These are phyloP conservation scores for Rhinoptilus africanus DNA, from an alignment of 2,113 vertebrate genomes.

Conservation along the genomic window DNA sequence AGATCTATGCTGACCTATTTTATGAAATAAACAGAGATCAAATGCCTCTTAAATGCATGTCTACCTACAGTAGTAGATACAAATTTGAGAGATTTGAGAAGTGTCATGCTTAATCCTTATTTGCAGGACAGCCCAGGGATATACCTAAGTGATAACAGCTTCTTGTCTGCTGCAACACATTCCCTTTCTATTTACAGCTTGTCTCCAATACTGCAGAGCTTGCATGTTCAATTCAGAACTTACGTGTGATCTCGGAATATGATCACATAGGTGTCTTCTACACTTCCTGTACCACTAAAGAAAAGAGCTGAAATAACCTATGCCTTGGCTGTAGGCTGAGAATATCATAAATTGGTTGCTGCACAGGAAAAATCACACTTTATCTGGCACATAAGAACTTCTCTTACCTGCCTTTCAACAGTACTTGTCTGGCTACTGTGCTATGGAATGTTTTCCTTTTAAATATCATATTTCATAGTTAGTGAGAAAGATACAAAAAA, in stretches of 20 bases:
- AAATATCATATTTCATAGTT: neutral
- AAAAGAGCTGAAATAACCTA: neutral
- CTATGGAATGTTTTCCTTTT: neutral
- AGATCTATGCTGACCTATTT: neutral
- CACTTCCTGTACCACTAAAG: neutral
- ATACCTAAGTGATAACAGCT: neutral
- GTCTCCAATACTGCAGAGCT: neutral
- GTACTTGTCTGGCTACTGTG: neutral
- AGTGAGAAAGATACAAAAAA: neutral
- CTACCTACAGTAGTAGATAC: neutral
- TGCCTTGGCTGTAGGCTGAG: rapidly evolving
- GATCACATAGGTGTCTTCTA: neutral
- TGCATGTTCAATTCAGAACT: neutral
- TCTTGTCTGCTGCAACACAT: neutral
- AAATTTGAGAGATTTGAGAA: neutral
- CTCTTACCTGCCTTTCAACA: neutral
- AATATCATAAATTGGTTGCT: neutral
- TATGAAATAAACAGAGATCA: neutral
- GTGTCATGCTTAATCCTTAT: neutral
- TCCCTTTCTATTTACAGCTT: neutral
- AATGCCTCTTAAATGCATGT: neutral
- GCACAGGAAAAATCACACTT: neutral
- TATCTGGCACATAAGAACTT: neutral
- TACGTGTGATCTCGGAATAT: neutral
- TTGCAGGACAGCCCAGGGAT: neutral